These are phyloP conservation scores for Erebia palarica DNA, from an alignment of 2,888 invertebrate species.

Conservation along the genomic window DNA sequence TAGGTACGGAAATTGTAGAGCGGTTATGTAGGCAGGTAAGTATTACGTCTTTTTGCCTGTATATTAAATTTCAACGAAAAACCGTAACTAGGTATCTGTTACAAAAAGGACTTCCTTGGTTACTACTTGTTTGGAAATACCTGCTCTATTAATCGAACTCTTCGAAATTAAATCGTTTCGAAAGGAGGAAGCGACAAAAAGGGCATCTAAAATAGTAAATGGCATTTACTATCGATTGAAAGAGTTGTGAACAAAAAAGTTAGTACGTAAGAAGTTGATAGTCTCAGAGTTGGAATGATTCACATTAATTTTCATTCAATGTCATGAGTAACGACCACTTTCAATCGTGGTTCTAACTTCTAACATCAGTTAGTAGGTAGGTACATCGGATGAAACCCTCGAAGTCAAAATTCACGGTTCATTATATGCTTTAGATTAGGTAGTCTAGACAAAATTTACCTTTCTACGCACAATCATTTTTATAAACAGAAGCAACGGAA, in stretches of 20 bases:
- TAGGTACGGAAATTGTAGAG: slow-evolving; percentile 3
- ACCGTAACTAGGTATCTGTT: slow-evolving; percentile 4
- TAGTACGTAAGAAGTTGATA: slow-evolving; percentile 39
- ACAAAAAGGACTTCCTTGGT: slow-evolving; percentile 18
- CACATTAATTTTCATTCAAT: slow-evolving; percentile 34
- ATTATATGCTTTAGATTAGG: no score
- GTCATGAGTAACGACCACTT: slow-evolving; percentile 18
- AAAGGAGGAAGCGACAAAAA: slow-evolving; percentile 53
- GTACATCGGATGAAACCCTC: no score
- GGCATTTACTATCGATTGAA: slow-evolving; percentile 31
- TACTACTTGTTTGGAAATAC: slow-evolving; percentile 20
- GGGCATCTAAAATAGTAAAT: slow-evolving; percentile 35
- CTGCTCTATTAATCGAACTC: slow-evolving; percentile 9
- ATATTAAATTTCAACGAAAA: slow-evolving; percentile 14
- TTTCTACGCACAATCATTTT: no score
- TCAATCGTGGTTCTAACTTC: neutral
- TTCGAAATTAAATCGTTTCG: slow-evolving; percentile 41
- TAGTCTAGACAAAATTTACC: no score
- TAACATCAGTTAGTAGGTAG: neutral
- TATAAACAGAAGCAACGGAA: no score
- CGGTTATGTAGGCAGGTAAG: neutral
- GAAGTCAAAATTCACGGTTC: no score
- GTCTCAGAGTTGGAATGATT: slow-evolving; percentile 37
- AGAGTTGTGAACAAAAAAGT: slow-evolving; percentile 30
- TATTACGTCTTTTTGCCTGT: slow-evolving; percentile 2